phyloP scores from a whole-genome alignment of 2,888 invertebrate genomes.

The Lymantria dispar region DNA sequence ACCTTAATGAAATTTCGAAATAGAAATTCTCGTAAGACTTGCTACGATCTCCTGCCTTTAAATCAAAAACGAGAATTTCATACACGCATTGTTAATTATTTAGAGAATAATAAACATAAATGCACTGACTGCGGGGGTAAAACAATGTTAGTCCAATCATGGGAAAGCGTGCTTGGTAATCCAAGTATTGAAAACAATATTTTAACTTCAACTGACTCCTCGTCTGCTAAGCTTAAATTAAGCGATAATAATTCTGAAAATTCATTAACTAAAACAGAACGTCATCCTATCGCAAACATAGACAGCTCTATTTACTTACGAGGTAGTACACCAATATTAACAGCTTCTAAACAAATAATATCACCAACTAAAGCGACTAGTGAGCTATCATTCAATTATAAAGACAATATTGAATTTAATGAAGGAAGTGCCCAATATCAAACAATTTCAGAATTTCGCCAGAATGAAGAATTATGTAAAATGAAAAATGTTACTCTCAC shows the following conservation, averaged over 20 bases:
- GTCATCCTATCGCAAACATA: conserved; percentile 7
- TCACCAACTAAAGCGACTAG: conserved; percentile 15
- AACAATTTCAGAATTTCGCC: conserved; percentile 53
- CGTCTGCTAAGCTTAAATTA: neutral
- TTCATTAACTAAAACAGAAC: neutral
- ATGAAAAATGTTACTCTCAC: conserved; percentile 65
- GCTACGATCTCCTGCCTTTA: conserved; percentile 78
- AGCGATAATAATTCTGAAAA: conserved; percentile 6
- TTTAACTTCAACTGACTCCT: neutral
- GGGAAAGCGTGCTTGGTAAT: conserved; percentile 29
- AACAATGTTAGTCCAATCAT: conserved; percentile 59
- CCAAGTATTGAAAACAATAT: neutral
- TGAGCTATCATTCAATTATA: conserved; percentile 9
- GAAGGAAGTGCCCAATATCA: conserved; percentile 30
- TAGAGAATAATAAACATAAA: conserved; percentile 73
- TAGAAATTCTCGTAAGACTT: conserved; percentile 70
- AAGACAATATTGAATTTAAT: conserved; percentile 2
- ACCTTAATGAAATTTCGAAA: conserved; percentile 81
- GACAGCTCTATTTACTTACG: conserved; percentile 1
- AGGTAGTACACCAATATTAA: neutral
- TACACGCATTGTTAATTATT: conserved; percentile 69
- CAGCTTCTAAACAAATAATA: neutral
- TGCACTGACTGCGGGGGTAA: conserved; percentile 76
- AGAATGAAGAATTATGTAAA: conserved; percentile 13
- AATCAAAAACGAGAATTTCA: conserved; percentile 83